Conservation (phyloP, 2,113 vertebrate species). For the Urocolius indicus region DNA sequence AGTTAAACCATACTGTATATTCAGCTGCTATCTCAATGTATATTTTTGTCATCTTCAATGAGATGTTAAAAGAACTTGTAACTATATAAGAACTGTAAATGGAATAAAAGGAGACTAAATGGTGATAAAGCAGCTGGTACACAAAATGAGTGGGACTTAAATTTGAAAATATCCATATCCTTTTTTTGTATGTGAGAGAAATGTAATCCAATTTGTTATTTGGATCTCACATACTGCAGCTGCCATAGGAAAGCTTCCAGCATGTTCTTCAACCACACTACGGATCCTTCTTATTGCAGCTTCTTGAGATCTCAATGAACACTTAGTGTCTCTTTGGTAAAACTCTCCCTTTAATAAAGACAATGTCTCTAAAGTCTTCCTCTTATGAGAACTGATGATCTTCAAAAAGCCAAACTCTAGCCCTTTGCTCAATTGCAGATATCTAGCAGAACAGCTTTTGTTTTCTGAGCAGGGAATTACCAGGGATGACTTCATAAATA, state of each 20-base stretch:
- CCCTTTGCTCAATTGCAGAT: not conserved
- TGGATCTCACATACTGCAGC: slow-evolving; percentile 7
- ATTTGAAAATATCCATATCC: slow-evolving; percentile 50
- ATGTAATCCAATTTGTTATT: slow-evolving; percentile 12
- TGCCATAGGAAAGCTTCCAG: slow-evolving; percentile 42
- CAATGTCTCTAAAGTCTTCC: not conserved
- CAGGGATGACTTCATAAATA: not conserved
- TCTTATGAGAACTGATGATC: not conserved
- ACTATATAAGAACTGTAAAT: slow-evolving; percentile 42
- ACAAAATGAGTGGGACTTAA: slow-evolving; percentile 47
- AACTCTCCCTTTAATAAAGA: not conserved
- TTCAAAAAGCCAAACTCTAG: not conserved
- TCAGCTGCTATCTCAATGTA: slow-evolving; percentile 23
- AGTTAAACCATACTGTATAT: not conserved
- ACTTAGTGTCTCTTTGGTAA: not conserved
- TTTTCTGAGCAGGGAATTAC: not conserved
- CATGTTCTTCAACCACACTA: not conserved
- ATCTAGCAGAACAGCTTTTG: not conserved
- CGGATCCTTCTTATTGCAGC: not conserved
- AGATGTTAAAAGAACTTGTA: slow-evolving; percentile 28
- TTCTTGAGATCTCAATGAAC: not conserved
- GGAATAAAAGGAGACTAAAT: slow-evolving; percentile 45
- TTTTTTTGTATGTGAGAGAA: slow-evolving; percentile 8
- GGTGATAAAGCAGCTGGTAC: slow-evolving; percentile 57
- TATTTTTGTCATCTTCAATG: slow-evolving; percentile 17